Base-by-base conservation (phyloP, 2,113 vertebrate genomes). In the Saccopteryx leptura region DNA sequence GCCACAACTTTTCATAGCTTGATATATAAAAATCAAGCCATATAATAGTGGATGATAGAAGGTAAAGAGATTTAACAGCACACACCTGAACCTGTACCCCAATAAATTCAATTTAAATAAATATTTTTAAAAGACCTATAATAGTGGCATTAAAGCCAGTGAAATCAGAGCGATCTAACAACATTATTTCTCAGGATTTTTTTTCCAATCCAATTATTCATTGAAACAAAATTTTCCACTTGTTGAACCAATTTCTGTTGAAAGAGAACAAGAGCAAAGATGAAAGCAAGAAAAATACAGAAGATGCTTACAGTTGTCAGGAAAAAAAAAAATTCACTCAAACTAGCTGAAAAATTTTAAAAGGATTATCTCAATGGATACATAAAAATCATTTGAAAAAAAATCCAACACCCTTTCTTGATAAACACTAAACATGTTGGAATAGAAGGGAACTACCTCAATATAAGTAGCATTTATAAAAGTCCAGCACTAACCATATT, bases 271-370 rank as follows among this genome's bases (percentile, higher is more conserved):
- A 75, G 10, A 78, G 69, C 39, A 95, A 54, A 50, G 14, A 12
- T 68, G 10, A 95, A 90, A 97, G 10, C 15, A 81, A 92, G 54
- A 72, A 66, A 84, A 91, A 86, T 68, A 50, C 19, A 19, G 48
- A 85, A 39, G 26, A 15, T 54, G 46, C 8, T 68, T 58, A 79
- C 2, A 93, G 72, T n/a, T 80, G 33, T 54, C 50, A 80, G 46
- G 61, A n/a, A 26, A 74, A 18, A 66, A 31, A 82, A 91, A 78
- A 80, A 9, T 56, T 83, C 21, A 66, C 8, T 75, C 5, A 69
- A 58, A 84, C 14, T 26, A 84, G 33, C 15, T 83, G 52, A n/a
- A n/a, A 85, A 91, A 33, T 61, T 69, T 12, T 1, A 58, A 74
- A 56, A 46, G 31, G 31, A 60, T 94, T 2, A 76, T 85, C 17